Percentiles rank a stretch among this genome's conserved stretches.
Evolutionary conservation across 1,140 invertebrate species (phyloP).

Genomic region (Trigoniulus corallinus): DNA sequence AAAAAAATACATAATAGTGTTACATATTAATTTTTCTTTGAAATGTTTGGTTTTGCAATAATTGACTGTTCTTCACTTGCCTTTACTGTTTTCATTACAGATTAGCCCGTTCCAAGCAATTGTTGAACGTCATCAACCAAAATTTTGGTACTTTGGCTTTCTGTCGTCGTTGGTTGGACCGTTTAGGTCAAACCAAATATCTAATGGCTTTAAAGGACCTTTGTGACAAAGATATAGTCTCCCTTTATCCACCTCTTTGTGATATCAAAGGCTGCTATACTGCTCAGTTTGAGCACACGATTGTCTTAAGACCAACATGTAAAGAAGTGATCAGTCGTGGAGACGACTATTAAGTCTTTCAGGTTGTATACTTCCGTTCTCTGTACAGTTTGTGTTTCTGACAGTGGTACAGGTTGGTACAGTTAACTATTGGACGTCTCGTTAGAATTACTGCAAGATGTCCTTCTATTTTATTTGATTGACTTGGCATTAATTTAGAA

Average conservation of each 20-base stretch:
- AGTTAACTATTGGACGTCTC: too few relatives aligned
- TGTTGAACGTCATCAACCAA: conserved; percentile 91
- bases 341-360: conserved; percentile 86
- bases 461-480: too few relatives aligned
- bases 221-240: conserved; percentile 87
- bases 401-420: too few relatives aligned
- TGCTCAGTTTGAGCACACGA: conserved; percentile 98
- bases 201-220: conserved; percentile 97
- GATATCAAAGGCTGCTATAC: conserved; percentile 97
- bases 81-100: conserved; percentile 29
- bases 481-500: too few relatives aligned
- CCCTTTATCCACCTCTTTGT: conserved; percentile 94
- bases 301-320: conserved; percentile 91
- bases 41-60: too few relatives aligned
- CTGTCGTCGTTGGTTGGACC: conserved; percentile 96
- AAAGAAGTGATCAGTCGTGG: conserved; percentile 96
- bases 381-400: too few relatives aligned
- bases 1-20: too few relatives aligned
- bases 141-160: conserved; percentile 97
- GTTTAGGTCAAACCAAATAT: conserved; percentile 91
- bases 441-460: too few relatives aligned
- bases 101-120: conserved; percentile 75
- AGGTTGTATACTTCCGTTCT: too few relatives aligned
- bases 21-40: too few relatives aligned
- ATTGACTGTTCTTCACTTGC: too few relatives aligned